These are phyloP conservation scores for Euclidia mi DNA, from an alignment of 2,888 invertebrate genomes.

Conservation along the genomic window DNA sequence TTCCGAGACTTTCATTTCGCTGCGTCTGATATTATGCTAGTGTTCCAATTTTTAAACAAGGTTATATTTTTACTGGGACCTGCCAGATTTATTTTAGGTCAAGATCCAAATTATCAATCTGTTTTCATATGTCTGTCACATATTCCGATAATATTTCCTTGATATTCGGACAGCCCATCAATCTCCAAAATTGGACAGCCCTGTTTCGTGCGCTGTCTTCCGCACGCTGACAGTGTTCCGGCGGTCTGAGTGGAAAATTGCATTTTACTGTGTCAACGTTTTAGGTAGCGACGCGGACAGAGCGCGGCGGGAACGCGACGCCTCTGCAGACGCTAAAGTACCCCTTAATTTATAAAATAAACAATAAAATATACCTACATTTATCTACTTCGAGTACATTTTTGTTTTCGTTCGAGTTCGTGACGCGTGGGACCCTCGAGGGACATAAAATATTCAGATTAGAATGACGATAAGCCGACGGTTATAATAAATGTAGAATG, in stretches of 20 bases:
- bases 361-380: too few species aligned
- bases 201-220: conserved; percentile 23
- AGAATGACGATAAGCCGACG: conserved; percentile 7
- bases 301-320: conserved; percentile 14
- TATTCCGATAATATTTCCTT: too few species aligned
- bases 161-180: not conserved
- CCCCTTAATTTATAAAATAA: not conserved
- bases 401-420: not conserved
- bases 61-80: conserved; percentile 33
- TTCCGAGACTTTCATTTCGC: conserved; percentile 17
- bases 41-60: conserved; percentile 32
- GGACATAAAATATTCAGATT: conserved; percentile 13
- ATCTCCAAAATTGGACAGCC: conserved; percentile 5
- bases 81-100: conserved; percentile 25
- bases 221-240: conserved; percentile 26
- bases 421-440: not conserved
- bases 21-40: conserved; percentile 23
- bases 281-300: conserved; percentile 22
- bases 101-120: not conserved
- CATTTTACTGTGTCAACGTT: conserved; percentile 63
- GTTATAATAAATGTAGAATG: conserved; percentile 9
- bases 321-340: conserved; percentile 41
- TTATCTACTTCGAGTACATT: not conserved
- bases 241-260: conserved; percentile 60
- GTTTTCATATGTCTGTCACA: too few species aligned